Conservation (phyloP, 1,140 invertebrate genomes). For the Idris sp. region DNA sequence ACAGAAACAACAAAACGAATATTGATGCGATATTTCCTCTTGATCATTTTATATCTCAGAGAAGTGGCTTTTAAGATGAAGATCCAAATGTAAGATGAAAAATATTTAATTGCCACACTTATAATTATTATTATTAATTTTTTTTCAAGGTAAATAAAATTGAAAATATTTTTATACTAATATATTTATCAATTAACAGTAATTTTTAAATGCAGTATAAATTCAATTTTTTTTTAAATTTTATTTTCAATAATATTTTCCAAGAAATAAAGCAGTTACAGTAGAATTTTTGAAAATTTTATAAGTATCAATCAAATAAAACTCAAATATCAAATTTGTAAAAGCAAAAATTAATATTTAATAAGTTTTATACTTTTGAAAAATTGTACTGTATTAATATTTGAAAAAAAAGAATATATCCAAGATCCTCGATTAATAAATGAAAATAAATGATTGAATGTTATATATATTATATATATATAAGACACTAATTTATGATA, state of each 20-base stretch:
- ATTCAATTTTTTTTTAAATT: background rate
- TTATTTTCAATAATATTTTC: slow-evolving; percentile 42
- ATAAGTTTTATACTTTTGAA: too few relatives aligned
- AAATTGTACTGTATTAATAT: too few relatives aligned
- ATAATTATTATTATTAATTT: too few relatives aligned
- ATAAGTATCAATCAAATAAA: too few relatives aligned
- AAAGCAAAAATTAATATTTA: too few relatives aligned
- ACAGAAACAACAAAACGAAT: slow-evolving; percentile 61
- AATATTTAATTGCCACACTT: too few relatives aligned
- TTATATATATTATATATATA: too few relatives aligned
- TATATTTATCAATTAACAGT: too few relatives aligned
- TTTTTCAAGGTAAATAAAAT: slow-evolving; percentile 38
- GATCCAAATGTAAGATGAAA: slow-evolving; percentile 51
- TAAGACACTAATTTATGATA: slow-evolving; percentile 76
- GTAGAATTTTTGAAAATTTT: slow-evolving; percentile 16
- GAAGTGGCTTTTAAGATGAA: slow-evolving; percentile 54
- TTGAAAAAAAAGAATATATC: too few relatives aligned
- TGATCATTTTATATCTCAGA: slow-evolving; percentile 31
- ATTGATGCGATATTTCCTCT: slow-evolving; percentile 38
- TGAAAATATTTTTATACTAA: background rate
- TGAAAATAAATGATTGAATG: slow-evolving; percentile 65
- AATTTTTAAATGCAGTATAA: too few relatives aligned
- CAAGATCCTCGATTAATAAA: slow-evolving; percentile 48
- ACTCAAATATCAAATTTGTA: too few relatives aligned
- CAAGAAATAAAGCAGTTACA: slow-evolving; percentile 4